Percentiles rank a stretch among this genome's conserved stretches.
These are phyloP conservation scores for Istiophorus platypterus DNA, from an alignment of 2,113 vertebrate species.

Conservation along the genomic window DNA sequence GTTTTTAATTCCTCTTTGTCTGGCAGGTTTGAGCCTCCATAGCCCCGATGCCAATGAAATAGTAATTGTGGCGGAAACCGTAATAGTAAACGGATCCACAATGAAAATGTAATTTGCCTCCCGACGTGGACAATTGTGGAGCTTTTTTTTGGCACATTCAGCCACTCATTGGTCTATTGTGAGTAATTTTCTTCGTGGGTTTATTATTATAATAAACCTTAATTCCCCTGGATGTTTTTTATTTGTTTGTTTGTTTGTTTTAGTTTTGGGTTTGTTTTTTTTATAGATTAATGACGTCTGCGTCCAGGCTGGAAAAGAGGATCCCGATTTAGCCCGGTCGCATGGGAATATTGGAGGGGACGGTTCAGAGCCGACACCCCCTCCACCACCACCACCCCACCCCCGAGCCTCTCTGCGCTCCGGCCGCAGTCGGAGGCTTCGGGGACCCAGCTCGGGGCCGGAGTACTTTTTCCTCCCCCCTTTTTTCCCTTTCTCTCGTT, in stretches of 20 bases:
- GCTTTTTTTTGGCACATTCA: not conserved
- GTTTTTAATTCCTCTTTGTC: too few relatives aligned
- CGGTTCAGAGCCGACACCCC: conserved; percentile 43
- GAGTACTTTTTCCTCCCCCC: not conserved
- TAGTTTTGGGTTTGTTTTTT: too few relatives aligned
- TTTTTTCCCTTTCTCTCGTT: not conserved
- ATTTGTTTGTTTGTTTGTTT: too few relatives aligned
- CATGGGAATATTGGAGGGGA: conserved; percentile 56
- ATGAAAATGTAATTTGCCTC: not conserved
- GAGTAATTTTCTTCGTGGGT: not conserved
- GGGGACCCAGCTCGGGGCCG: conserved; percentile 23
- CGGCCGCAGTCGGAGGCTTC: conserved; percentile 19
- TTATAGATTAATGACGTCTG: not conserved
- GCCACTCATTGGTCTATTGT: not conserved
- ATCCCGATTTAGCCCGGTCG: conserved; percentile 29
- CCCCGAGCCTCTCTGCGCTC: conserved; percentile 28
- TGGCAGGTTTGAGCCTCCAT: not conserved
- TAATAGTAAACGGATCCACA: not conserved
- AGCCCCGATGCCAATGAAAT: not conserved
- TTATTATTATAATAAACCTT: not conserved
- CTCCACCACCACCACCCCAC: too few relatives aligned
- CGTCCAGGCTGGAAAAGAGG: conserved; percentile 8
- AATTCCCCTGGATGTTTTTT: not conserved
- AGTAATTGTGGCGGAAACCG: too few relatives aligned
- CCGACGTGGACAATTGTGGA: not conserved